These are phyloP conservation scores for Meiosimyza platycephala DNA, from an alignment of 2,888 invertebrate genomes.

Conservation along the genomic window DNA sequence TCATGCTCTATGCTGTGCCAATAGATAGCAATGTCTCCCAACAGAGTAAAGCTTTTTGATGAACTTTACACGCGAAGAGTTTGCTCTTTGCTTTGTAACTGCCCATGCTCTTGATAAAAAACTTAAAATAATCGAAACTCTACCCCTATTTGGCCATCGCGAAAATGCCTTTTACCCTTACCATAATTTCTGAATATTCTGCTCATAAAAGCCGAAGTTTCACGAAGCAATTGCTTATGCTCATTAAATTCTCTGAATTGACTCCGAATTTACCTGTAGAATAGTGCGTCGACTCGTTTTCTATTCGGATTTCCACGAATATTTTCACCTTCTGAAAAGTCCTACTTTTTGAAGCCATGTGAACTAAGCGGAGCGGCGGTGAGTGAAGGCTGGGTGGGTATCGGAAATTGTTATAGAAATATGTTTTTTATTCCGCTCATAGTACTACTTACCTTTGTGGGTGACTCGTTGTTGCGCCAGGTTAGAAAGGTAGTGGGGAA, in stretches of 20 bases:
- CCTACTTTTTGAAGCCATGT: constrained; percentile 49
- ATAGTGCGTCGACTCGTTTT: constrained; percentile 27
- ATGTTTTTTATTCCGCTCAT: too few species aligned
- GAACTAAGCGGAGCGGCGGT: neutral
- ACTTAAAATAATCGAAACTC: too few species aligned
- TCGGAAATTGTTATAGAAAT: too few species aligned
- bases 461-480: neutral
- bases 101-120: too few species aligned
- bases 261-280: constrained; percentile 28
- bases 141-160: too few species aligned
- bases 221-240: neutral
- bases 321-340: constrained; percentile 35
- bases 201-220: neutral
- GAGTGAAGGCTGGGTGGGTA: neutral
- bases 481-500: too few species aligned
- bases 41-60: constrained; percentile 2
- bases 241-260: neutral
- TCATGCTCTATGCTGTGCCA: constrained; percentile 49
- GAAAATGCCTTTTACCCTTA: too few species aligned
- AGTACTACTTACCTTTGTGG: constrained; percentile 27
- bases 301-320: constrained; percentile 46
- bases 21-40: constrained; percentile 29
- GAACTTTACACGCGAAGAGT: too few species aligned
- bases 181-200: neutral
- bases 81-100: too few species aligned